Evolutionary conservation across 1,140 invertebrate genomes (phyloP).

Genomic region (Nylanderia fulva): DNA sequence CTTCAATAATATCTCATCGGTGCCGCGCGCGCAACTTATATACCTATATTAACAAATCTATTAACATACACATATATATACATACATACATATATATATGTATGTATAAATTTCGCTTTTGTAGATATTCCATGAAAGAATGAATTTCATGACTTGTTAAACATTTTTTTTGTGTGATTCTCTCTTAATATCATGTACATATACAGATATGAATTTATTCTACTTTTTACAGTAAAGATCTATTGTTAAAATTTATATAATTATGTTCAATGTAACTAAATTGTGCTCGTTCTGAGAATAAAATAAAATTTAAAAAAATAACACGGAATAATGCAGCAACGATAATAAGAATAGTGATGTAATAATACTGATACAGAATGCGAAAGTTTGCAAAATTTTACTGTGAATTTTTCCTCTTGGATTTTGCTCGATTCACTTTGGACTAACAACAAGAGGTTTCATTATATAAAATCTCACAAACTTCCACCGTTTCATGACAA

Average conservation of each 20-base stretch:
- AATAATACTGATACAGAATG: not conserved
- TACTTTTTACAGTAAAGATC: slow-evolving; percentile 57
- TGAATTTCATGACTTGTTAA: slow-evolving; percentile 33
- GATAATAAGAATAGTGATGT: not conserved
- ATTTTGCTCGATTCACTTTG: not conserved
- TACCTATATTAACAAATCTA: not conserved
- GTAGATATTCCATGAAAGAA: slow-evolving; percentile 37
- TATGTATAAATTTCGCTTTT: not conserved
- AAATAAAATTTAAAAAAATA: slow-evolving; percentile 4
- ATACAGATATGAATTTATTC: slow-evolving; percentile 56
- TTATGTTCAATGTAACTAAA: slow-evolving; percentile 25
- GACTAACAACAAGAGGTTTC: not conserved
- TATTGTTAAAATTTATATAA: slow-evolving; percentile 52
- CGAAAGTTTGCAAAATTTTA: not conserved
- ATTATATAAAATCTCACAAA: not conserved
- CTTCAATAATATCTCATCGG: not conserved
- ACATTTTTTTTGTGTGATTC: slow-evolving; percentile 3
- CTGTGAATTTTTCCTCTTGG: not conserved
- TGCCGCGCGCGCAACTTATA: slow-evolving; percentile 17
- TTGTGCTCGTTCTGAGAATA: not conserved
- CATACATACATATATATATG: not conserved
- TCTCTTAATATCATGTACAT: slow-evolving; percentile 54
- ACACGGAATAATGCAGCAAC: not conserved
- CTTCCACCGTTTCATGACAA: not conserved
- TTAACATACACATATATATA: not conserved